phyloP scores from a whole-genome alignment of 92 coral and sea anemone species.

The Porites cylindrica region DNA sequence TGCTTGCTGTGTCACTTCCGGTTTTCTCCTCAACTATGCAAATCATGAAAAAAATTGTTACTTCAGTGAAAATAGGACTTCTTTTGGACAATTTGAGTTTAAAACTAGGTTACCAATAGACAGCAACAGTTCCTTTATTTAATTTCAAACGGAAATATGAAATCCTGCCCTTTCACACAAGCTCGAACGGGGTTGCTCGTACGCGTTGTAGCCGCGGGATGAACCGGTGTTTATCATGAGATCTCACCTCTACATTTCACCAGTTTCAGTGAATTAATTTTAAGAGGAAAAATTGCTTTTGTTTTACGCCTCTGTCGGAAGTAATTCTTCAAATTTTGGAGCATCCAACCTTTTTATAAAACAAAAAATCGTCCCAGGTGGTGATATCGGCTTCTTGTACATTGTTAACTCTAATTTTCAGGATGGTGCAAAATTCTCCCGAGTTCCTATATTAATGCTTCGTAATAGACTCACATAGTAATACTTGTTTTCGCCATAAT shows the following conservation, averaged over 20 bases:
- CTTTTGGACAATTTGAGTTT: background rate
- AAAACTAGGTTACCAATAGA: background rate
- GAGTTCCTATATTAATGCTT: background rate
- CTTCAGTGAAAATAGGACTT: background rate
- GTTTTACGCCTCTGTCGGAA: background rate
- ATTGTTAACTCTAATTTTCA: background rate
- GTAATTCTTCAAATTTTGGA: background rate
- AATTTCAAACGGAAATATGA: background rate
- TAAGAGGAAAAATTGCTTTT: background rate
- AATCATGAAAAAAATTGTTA: constrained; percentile 15
- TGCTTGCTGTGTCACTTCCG: constrained; percentile 32
- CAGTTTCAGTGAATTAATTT: background rate
- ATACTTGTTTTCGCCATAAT: background rate
- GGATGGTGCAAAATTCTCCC: constrained; percentile 30
- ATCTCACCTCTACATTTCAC: background rate
- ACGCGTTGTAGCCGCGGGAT: background rate
- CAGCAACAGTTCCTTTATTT: background rate
- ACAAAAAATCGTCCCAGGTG: background rate
- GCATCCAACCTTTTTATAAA: background rate
- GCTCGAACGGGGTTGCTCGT: background rate
- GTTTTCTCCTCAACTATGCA: constrained; percentile 13
- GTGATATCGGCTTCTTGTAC: background rate
- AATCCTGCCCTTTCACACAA: background rate
- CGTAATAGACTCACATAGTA: background rate
- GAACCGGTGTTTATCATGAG: background rate